A percentile compares a stretch with the other conserved stretches of the same genome.
Evolutionary conservation across 30 jellyfish, hydroid and myxozoan genomes (phyloP).

Genomic region (Euphysa ruthae): DNA sequence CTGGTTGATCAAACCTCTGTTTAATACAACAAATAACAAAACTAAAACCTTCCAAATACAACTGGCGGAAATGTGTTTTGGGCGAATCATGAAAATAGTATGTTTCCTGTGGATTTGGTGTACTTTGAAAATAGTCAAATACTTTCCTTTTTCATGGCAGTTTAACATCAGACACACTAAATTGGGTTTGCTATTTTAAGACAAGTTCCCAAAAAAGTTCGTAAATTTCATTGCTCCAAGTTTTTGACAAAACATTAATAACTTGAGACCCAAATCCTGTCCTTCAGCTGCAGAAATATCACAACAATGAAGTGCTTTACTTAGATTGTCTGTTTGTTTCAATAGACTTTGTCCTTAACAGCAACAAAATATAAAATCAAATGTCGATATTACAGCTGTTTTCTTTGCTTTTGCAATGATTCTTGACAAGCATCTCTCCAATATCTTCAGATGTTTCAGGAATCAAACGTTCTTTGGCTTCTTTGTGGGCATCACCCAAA

Average conservation of each 20-base stretch:
- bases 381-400: too few species aligned
- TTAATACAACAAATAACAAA: too few species aligned
- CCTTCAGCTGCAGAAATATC: conserved; percentile 48
- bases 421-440: too few species aligned
- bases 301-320: conserved; percentile 29
- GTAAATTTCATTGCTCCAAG: conserved; percentile 20
- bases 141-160: conserved; percentile 64
- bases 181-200: conserved; percentile 30
- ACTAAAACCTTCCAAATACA: conserved; percentile 28
- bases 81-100: conserved; percentile 55
- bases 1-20: too few species aligned
- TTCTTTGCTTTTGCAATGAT: too few species aligned
- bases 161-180: conserved; percentile 55
- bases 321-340: conserved; percentile 15
- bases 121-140: conserved; percentile 14
- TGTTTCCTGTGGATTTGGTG: conserved; percentile 30
- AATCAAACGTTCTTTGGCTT: too few species aligned
- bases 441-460: too few species aligned
- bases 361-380: conserved; percentile 14
- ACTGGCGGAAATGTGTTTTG: conserved; percentile 24
- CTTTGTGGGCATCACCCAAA: too few species aligned
- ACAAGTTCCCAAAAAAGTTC: conserved; percentile 51
- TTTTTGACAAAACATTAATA: not conserved
- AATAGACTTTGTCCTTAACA: conserved; percentile 9
- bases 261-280: conserved; percentile 24